Evolutionary conservation across 2,888 invertebrate species (phyloP), one percentile per base, ranked within the genome.

Genomic region (Adineta ricciae): DNA sequence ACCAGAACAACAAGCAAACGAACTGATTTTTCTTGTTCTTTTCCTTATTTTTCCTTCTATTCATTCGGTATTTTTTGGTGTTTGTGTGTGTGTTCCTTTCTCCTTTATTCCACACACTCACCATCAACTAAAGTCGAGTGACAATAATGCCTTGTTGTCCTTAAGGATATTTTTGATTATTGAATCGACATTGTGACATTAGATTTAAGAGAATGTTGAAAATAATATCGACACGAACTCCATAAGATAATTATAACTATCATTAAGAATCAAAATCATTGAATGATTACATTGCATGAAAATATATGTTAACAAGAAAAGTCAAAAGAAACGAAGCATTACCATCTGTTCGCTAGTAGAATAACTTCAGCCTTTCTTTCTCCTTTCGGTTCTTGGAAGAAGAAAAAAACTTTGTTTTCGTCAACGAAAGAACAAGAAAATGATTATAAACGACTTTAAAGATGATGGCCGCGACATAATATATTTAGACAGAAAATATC

Each of bases 1-100:
- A 64, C 64, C 64, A 64, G 64, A 32, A 32, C 32, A 64, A 32
- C 32, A 36, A 64, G 32, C 64, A 27, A 64, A 32, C 32, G 64
- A 64, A 64, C 64, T 64, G 64, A 64, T 64, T 64, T 64, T 64
- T 64, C 64, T 64, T 64, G 64, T 64, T 64, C 64, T 64, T 32
- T 64, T 19, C 32, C 64, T 14, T 64, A 64, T 64, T 64, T 64
- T 64, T 64, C 32, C 32, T 27, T 64, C 32, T 64, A 64, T 32
- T 64, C 64, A 64, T 32, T 64, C 32, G 32, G 16, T 16, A 32
- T 21, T 64, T 32, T 32, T 50, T 50, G 50, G 50, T 50, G 50
- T 50, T 9, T 50, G 50, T 50, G 50, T 50, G 50, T 50, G 19
- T 64, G 64, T 64, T 64, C 64, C 64, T 2, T 36, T 64, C 7